These are phyloP conservation scores for Bungarus multicinctus DNA, from an alignment of 2,113 vertebrate genomes.

Conservation along the genomic window DNA sequence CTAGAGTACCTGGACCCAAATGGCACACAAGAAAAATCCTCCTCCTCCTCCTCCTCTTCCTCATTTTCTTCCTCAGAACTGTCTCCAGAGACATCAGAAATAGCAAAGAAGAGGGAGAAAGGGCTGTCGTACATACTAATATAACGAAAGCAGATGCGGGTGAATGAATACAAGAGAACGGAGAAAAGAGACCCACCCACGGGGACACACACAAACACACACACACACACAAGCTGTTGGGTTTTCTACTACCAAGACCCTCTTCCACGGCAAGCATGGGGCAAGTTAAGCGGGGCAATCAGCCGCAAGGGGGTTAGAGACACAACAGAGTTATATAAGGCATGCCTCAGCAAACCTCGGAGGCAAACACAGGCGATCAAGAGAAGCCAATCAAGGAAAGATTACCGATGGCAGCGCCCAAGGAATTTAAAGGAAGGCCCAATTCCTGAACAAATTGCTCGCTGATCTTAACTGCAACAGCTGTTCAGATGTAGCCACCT, in stretches of 20 bases:
- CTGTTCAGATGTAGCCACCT: background rate
- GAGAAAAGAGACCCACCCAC: too few species aligned
- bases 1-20: slow-evolving; percentile 97
- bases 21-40: slow-evolving; percentile 94
- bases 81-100: slow-evolving; percentile 92
- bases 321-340: background rate
- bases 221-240: background rate
- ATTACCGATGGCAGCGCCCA: background rate
- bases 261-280: background rate
- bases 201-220: background rate
- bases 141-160: slow-evolving; percentile 68
- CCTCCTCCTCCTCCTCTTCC: slow-evolving; percentile 71
- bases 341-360: background rate
- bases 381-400: background rate
- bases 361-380: background rate
- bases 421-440: background rate
- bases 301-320: background rate
- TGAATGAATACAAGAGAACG: background rate
- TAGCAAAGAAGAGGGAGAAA: slow-evolving; percentile 89
- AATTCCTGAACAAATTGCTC: background rate
- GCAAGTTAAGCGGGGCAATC: background rate
- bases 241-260: background rate
- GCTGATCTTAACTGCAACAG: background rate
- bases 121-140: slow-evolving; percentile 81
- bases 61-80: slow-evolving; percentile 88